Conservation (phyloP, 2,888 invertebrate species). For the Hybos culiciformis region DNA sequence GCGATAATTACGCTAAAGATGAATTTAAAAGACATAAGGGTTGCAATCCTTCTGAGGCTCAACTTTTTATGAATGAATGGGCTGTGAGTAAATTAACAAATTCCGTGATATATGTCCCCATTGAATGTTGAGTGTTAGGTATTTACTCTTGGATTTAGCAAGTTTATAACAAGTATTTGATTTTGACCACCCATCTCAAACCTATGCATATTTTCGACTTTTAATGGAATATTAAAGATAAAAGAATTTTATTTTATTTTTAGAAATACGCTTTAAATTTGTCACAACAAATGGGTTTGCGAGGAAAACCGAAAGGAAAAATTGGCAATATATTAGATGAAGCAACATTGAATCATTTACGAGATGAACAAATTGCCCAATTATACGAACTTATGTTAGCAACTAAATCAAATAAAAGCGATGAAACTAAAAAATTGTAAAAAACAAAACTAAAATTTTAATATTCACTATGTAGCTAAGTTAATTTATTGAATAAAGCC, state of each 20-base stretch:
- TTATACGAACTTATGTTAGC: conserved; percentile 69
- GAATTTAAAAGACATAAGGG: conserved; percentile 77
- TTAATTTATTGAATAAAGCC: too few species aligned
- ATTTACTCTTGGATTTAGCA: too few species aligned
- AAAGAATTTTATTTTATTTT: conserved; percentile 19
- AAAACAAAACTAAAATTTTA: neutral
- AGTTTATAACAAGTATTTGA: too few species aligned
- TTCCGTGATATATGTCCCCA: neutral
- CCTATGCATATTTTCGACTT: too few species aligned
- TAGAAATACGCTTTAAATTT: conserved; percentile 66
- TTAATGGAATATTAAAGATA: neutral
- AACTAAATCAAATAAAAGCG: conserved; percentile 36
- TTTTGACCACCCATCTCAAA: too few species aligned
- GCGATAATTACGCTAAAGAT: conserved; percentile 63
- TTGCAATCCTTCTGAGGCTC: conserved; percentile 53
- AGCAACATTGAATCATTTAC: conserved; percentile 52
- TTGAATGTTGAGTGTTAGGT: too few species aligned
- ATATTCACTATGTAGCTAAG: too few species aligned
- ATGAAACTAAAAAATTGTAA: conserved; percentile 4
- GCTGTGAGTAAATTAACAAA: conserved; percentile 40
- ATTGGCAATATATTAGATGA: conserved; percentile 52
- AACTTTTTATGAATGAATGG: conserved; percentile 78
- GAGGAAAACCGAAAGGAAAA: conserved; percentile 43
- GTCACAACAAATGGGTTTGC: conserved; percentile 57
- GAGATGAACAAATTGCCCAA: conserved; percentile 72